Evolutionary conservation across 2,113 vertebrate genomes (phyloP).

Genomic region (Melanerpes aurifrons): DNA sequence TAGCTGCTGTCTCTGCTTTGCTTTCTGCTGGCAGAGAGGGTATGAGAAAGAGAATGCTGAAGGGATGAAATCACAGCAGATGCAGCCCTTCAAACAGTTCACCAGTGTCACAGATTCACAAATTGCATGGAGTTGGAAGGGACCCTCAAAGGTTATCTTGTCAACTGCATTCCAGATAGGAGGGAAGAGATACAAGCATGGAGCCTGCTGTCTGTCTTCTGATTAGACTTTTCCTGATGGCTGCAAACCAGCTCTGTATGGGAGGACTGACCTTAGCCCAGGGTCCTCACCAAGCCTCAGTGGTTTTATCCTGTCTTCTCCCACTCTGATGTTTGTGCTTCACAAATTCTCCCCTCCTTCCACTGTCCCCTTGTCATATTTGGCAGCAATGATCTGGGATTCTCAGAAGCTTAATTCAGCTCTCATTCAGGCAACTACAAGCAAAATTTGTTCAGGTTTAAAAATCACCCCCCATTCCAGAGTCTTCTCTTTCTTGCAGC

Average conservation of each 20-base stretch:
- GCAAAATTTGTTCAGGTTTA: not conserved
- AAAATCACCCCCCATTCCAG: not conserved
- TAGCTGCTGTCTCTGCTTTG: not conserved
- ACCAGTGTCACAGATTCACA: not conserved
- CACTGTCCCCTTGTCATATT: not conserved
- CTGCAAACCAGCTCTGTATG: not conserved
- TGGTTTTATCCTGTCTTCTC: not conserved
- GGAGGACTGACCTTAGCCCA: not conserved
- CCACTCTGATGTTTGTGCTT: not conserved
- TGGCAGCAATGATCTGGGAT: not conserved
- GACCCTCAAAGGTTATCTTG: too few species aligned
- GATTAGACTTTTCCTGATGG: not conserved
- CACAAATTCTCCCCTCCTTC: not conserved
- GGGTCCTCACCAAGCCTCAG: not conserved
- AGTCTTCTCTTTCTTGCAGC: not conserved
- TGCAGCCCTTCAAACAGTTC: not conserved
- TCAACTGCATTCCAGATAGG: rapidly evolving
- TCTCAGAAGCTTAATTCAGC: not conserved
- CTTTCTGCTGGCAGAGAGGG: not conserved
- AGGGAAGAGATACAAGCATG: not conserved
- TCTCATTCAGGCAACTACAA: not conserved
- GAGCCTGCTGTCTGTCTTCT: not conserved
- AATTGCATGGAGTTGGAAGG: too few species aligned
- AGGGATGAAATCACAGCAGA: not conserved
- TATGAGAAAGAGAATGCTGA: rapidly evolving